Evolutionary conservation across 2,113 vertebrate genomes (phyloP), one percentile per base, ranked within the genome.

Genomic region (Hypanus sabinus): DNA sequence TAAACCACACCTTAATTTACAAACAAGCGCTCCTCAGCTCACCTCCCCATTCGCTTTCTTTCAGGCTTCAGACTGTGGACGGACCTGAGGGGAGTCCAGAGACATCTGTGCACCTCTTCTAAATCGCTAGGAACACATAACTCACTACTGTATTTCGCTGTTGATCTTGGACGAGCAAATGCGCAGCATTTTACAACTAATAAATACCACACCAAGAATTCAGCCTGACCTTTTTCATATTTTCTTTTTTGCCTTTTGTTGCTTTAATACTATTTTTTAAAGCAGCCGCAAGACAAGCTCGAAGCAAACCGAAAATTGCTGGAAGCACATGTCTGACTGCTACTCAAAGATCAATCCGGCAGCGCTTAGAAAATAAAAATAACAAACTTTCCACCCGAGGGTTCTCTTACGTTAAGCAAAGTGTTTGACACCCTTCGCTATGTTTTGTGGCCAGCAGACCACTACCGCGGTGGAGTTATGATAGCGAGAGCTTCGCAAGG

Each of bases 1-100:
- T 87, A n/a, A 88, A n/a, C 85, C 85, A 65, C 85, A 65, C 57
- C 85, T 88, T 88, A 85, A 88, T 62, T 62, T 62, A 30, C 71
- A 20, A 73, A 73, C 71, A 73, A 20, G 5, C 71, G 24, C 71
- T n/a, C 85, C 85, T 62, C 12, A 22, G 3, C 83, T 62, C 30
- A 12, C 83, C 30, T 27, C 30, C 68, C 68, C 4, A 70, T 70
- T 70, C 12, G 46, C 55, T 12, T 5, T 27, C 27, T 27, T n/a
- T 2, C 24, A 55, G 83, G 11, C 30, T 60, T 10, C 46, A 60
- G 14, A 16, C 57, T 88, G 30, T 60, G 11, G 57, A 27, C 5
- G 22, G 20, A 73, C 22, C 22, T 24, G 80, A 1, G 85, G 33
- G 85, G n/a, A 65, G 30, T 88, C 85, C 57, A 8, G 30, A 14